These are phyloP conservation scores for Connochaetes taurinus DNA, from an alignment of 2,113 vertebrate species.

Conservation along the genomic window DNA sequence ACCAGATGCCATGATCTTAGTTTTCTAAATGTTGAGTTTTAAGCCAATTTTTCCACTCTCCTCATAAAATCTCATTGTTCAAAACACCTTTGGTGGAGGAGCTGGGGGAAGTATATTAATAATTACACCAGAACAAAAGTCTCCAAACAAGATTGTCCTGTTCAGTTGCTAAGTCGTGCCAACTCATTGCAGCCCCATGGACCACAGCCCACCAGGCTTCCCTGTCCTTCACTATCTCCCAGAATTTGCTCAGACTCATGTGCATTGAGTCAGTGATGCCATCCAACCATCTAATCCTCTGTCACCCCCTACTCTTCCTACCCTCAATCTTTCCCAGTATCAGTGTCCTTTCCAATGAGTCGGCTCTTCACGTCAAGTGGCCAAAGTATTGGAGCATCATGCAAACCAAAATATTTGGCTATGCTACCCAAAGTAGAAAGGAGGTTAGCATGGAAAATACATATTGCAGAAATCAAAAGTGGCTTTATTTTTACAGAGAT, in stretches of 20 bases:
- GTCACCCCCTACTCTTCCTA: background rate
- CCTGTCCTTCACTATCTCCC: background rate
- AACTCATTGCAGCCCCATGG: rapidly evolving
- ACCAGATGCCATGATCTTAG: background rate
- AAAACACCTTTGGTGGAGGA: background rate
- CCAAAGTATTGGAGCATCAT: background rate
- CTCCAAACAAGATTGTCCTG: background rate
- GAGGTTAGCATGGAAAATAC: background rate
- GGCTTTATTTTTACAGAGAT: background rate
- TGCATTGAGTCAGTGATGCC: background rate
- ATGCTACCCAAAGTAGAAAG: background rate
- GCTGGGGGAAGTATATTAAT: background rate
- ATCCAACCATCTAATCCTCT: background rate
- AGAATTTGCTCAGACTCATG: background rate
- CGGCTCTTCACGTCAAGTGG: rapidly evolving
- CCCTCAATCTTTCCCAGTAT: background rate
- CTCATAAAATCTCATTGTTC: background rate
- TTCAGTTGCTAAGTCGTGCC: rapidly evolving
- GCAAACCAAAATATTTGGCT: background rate
- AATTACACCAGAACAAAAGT: background rate
- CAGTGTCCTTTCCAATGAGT: background rate
- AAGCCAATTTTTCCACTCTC: background rate
- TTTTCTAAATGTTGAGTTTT: background rate
- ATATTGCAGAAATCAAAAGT: background rate
- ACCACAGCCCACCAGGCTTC: background rate